phyloP scores from a whole-genome alignment of 2,888 invertebrate species.

The Calameuta idolon region DNA sequence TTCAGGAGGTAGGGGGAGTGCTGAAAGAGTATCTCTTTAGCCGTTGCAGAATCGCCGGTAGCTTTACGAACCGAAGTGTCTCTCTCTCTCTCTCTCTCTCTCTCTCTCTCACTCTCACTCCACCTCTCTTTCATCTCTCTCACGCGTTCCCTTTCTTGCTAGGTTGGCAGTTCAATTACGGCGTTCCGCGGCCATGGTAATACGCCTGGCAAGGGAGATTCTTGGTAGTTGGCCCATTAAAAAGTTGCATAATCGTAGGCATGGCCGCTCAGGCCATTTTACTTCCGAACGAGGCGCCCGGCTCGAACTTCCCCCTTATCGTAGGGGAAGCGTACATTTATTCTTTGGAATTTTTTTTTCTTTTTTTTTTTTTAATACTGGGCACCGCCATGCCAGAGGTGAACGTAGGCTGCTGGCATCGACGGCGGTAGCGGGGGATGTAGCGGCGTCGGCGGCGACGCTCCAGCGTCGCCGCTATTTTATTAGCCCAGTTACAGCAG shows the following conservation, averaged over 20 bases:
- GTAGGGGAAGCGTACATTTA: no score
- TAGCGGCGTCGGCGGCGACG: not conserved
- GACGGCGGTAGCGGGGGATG: not conserved
- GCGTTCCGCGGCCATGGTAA: not conserved
- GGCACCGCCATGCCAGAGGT: not conserved
- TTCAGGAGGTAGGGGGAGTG: no score
- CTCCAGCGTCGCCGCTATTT: conserved; percentile 28
- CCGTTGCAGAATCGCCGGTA: no score
- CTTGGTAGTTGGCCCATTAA: conserved; percentile 13
- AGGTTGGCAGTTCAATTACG: conserved; percentile 3
- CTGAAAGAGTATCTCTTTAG: no score
- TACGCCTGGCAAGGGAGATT: not conserved
- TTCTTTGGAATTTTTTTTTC: no score
- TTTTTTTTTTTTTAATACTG: no score
- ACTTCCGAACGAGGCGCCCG: conserved; percentile 2
- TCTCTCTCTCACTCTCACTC: not conserved
- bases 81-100: not conserved
- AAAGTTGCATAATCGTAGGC: conserved; percentile 14
- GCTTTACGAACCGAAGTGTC: conserved; percentile 4
- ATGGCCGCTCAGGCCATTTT: conserved; percentile 3
- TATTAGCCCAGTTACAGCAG: conserved; percentile 42
- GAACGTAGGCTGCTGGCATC: not conserved
- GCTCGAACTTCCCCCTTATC: no score
- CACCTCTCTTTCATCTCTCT: conserved; percentile 9
- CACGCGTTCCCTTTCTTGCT: not conserved